Conservation (phyloP, 2,797 vertebrate genomes). For the Alosa sapidissima region DNA sequence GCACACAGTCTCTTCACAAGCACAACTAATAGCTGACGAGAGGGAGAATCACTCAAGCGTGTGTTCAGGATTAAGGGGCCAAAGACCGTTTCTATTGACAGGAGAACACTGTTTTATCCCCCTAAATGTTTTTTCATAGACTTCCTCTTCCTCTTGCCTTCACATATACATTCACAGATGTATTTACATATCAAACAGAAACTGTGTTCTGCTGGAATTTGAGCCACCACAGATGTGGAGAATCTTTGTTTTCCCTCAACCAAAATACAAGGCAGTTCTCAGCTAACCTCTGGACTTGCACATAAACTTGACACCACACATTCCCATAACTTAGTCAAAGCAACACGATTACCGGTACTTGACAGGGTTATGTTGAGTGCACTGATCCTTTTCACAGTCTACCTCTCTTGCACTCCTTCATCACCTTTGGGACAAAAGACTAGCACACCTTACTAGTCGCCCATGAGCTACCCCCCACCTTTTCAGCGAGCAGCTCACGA, state of each 20-base stretch:
- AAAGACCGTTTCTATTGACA: not conserved
- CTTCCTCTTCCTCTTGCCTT: slow-evolving; percentile 12
- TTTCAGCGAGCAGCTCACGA: slow-evolving; percentile 90
- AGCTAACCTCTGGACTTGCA: not conserved
- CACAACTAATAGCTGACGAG: not conserved
- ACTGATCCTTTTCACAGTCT: not conserved
- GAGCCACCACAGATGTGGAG: not conserved
- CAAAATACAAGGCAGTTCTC: not conserved
- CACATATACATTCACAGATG: not conserved
- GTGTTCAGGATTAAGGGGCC: slow-evolving; percentile 6
- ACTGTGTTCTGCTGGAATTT: not conserved
- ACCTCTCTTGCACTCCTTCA: not conserved
- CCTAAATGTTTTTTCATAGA: not conserved
- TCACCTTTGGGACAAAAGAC: not conserved
- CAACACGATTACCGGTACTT: no score
- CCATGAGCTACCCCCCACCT: slow-evolving; percentile 67
- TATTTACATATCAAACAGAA: slow-evolving; percentile 19
- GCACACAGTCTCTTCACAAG: not conserved
- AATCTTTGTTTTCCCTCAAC: not conserved
- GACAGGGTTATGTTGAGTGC: no score
- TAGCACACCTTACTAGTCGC: not conserved
- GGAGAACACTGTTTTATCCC: not conserved
- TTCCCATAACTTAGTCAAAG: no score
- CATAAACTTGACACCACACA: no score
- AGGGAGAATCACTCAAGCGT: not conserved